These are phyloP conservation scores for Agonopterix alstromeriana DNA, from an alignment of 2,888 invertebrate genomes.

Conservation along the genomic window DNA sequence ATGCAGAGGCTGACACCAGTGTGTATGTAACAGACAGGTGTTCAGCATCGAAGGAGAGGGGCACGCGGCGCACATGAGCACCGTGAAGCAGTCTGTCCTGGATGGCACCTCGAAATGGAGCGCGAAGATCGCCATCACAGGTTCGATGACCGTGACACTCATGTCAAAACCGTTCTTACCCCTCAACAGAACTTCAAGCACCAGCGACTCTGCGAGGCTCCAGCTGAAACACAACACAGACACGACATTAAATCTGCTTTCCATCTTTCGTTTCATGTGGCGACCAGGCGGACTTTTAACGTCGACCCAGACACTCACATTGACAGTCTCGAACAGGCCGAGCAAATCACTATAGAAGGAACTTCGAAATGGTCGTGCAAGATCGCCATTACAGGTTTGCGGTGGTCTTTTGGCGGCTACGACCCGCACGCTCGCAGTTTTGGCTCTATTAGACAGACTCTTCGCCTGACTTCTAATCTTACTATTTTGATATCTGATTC, in stretches of 20 bases:
- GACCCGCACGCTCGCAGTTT: slow-evolving; percentile 73
- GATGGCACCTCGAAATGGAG: slow-evolving; percentile 99
- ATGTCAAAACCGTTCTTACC: slow-evolving; percentile 13
- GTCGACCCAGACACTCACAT: slow-evolving; percentile 98
- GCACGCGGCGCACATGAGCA: slow-evolving; percentile 97
- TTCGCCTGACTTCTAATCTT: slow-evolving; percentile 66
- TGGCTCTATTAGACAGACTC: slow-evolving; percentile 71
- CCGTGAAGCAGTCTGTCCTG: slow-evolving; percentile 98
- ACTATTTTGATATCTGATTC: slow-evolving; percentile 62
- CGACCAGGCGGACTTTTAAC: slow-evolving; percentile 94
- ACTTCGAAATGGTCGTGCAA: slow-evolving; percentile 99
- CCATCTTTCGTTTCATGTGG: slow-evolving; percentile 74
- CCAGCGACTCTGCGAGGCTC: slow-evolving; percentile 19
- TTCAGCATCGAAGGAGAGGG: slow-evolving; percentile 96
- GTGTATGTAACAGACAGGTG: slow-evolving; percentile 88
- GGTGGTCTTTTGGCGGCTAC: slow-evolving; percentile 74
- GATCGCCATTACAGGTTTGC: slow-evolving; percentile 98
- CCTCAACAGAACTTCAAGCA: slow-evolving; percentile 16
- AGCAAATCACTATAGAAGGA: slow-evolving; percentile 98
- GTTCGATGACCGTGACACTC: slow-evolving; percentile 81
- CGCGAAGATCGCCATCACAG: slow-evolving; percentile 99
- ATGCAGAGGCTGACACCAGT: slow-evolving; percentile 36
- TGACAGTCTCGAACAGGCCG: slow-evolving; percentile 98
- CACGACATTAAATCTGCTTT: slow-evolving; percentile 56
- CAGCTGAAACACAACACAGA: slow-evolving; percentile 38